phyloP scores from a whole-genome alignment of 2,888 invertebrate genomes.

The Galerucella pusilla region DNA sequence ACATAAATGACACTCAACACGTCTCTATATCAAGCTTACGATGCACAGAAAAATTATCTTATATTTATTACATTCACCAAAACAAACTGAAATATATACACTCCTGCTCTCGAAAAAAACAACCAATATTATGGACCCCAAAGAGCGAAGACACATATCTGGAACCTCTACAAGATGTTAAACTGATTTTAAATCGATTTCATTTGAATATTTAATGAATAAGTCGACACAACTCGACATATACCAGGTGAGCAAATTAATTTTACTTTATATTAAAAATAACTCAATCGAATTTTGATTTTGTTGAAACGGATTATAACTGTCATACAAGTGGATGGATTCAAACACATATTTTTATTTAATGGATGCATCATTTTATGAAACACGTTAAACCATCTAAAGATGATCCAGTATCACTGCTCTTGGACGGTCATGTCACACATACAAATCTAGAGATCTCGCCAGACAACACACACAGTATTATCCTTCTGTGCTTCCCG shows the following conservation, averaged over 20 bases:
- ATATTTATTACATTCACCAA: conserved; percentile 29
- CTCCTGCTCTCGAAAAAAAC: conserved; percentile 20
- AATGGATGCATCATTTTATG: too few relatives aligned
- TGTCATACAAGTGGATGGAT: too few relatives aligned
- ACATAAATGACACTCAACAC: conserved; percentile 28
- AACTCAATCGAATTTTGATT: not conserved
- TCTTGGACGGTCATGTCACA: too few relatives aligned
- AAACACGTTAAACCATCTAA: too few relatives aligned
- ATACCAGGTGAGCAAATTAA: conserved; percentile 2
- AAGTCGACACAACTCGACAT: conserved; percentile 40
- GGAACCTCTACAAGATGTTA: conserved; percentile 39
- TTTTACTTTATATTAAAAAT: not conserved
- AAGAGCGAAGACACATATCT: conserved; percentile 41
- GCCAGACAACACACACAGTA: too few relatives aligned
- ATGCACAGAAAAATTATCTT: conserved; percentile 29
- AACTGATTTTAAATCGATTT: conserved; percentile 43
- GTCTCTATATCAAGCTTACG: conserved; percentile 23
- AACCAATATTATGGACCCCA: conserved; percentile 37
- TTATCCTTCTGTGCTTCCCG: too few relatives aligned
- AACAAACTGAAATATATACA: conserved; percentile 26
- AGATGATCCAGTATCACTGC: too few relatives aligned
- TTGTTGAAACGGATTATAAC: not conserved
- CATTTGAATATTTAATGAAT: conserved; percentile 53
- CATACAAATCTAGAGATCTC: too few relatives aligned
- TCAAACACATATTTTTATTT: too few relatives aligned